These are phyloP conservation scores for Girardinichthys multiradiatus DNA, from an alignment of 2,113 vertebrate genomes.

Conservation along the genomic window DNA sequence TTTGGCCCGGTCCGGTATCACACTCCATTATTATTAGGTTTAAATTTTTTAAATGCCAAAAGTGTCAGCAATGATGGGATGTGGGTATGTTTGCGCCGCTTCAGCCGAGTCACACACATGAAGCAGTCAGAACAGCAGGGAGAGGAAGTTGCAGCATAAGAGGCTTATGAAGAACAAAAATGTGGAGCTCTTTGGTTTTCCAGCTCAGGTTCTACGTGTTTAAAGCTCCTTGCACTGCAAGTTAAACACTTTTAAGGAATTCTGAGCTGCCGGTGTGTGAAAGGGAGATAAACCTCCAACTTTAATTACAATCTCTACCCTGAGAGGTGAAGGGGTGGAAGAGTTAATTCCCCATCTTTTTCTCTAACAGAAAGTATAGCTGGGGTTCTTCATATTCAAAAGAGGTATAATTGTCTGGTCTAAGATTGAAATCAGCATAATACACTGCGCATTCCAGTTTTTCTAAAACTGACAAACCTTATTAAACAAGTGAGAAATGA, in stretches of 20 bases:
- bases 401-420: constrained; percentile 18
- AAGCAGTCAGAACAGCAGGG: constrained; percentile 26
- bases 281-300: constrained; percentile 86
- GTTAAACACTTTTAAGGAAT: constrained; percentile 83
- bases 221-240: constrained; percentile 64
- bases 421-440: constrained; percentile 44
- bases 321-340: constrained; percentile 67
- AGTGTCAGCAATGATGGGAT: background rate
- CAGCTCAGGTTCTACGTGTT: constrained; percentile 60
- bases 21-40: too few species aligned
- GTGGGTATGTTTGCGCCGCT: constrained; percentile 7
- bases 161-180: constrained; percentile 72
- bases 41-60: background rate
- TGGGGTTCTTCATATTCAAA: constrained; percentile 17
- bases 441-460: constrained; percentile 4
- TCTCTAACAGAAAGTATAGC: constrained; percentile 50
- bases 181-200: constrained; percentile 55
- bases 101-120: constrained; percentile 44
- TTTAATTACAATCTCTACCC: constrained; percentile 79
- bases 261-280: constrained; percentile 82
- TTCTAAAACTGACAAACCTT: constrained; percentile 11
- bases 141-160: constrained; percentile 71
- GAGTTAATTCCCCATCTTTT: constrained; percentile 15
- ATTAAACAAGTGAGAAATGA: background rate
- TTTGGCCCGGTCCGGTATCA: background rate